Conservation (phyloP, 92 coral and sea anemone species). For the Bergia puertoricense region DNA sequence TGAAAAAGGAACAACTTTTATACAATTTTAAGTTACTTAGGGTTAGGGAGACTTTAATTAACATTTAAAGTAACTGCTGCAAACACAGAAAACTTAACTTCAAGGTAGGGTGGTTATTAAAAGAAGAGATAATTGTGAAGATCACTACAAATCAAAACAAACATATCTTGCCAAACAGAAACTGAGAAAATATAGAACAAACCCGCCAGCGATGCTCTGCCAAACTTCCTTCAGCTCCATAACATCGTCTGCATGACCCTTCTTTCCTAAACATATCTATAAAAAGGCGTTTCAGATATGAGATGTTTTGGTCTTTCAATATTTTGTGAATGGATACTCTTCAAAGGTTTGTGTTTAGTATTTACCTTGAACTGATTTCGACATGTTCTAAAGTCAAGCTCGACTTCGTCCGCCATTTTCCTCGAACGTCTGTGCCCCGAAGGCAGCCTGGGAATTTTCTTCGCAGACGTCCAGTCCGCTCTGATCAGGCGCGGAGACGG, state of each 20-base stretch:
- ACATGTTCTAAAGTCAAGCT: constrained; percentile 6
- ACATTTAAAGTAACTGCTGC: background rate
- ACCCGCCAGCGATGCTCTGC: constrained; percentile 5
- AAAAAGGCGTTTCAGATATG: background rate
- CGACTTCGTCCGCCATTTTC: constrained; percentile 27
- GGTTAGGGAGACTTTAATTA: too few relatives aligned
- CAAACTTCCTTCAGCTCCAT: constrained; percentile 12
- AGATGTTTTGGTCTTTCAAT: background rate
- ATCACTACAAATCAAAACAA: background rate
- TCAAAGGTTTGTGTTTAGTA: background rate
- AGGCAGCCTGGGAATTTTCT: background rate
- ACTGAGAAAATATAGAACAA: background rate
- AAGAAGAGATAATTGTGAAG: background rate
- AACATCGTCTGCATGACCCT: constrained; percentile 11
- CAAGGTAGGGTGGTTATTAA: background rate
- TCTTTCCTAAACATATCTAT: constrained; percentile 23
- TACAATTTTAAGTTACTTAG: too few relatives aligned
- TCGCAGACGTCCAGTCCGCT: background rate
- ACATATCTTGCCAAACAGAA: background rate
- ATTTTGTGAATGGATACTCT: too few relatives aligned
- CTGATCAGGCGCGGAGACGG: background rate
- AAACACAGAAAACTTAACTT: background rate
- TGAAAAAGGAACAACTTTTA: too few relatives aligned
- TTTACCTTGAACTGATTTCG: constrained; percentile 24
- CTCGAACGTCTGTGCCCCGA: background rate